These are phyloP conservation scores for Bathybates hornii DNA, from an alignment of 2,113 vertebrate species.

Conservation along the genomic window DNA sequence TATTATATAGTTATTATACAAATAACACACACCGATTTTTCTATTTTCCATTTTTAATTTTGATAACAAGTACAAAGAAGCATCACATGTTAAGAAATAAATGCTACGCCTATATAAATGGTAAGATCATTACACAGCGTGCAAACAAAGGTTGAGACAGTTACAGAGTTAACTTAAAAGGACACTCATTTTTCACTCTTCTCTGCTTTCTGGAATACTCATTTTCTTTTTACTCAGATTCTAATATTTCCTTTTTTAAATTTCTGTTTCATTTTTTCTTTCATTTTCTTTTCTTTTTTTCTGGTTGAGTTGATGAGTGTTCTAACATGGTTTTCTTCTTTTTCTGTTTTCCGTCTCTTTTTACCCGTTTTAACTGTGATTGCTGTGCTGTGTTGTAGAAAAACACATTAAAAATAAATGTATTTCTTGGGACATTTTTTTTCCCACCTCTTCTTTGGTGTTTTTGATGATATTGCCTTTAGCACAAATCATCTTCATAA, in stretches of 20 bases:
- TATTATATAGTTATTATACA: not conserved
- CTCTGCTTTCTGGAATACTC: not conserved
- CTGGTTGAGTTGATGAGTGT: not conserved
- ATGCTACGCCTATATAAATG: not conserved
- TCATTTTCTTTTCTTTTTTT: not conserved
- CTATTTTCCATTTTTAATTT: not conserved
- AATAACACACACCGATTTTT: not conserved
- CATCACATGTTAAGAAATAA: not conserved
- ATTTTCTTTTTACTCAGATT: not conserved
- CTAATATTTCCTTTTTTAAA: not conserved
- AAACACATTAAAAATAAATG: not conserved
- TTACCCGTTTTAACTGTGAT: not conserved
- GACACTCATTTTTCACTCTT: not conserved
- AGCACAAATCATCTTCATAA: not conserved
- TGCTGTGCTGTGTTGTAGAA: not conserved
- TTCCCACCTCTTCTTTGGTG: not conserved
- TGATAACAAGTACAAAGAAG: not conserved
- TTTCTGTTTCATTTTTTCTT: not conserved
- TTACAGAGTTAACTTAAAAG: not conserved
- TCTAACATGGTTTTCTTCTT: not conserved
- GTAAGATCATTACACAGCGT: not conserved
- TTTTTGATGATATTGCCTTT: not conserved
- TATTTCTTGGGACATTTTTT: not conserved
- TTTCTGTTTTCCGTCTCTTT: rapidly evolving
- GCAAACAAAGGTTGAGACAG: not conserved